Conservation (phyloP, 1,140 invertebrate genomes). For the Drosophila paulistorum region DNA sequence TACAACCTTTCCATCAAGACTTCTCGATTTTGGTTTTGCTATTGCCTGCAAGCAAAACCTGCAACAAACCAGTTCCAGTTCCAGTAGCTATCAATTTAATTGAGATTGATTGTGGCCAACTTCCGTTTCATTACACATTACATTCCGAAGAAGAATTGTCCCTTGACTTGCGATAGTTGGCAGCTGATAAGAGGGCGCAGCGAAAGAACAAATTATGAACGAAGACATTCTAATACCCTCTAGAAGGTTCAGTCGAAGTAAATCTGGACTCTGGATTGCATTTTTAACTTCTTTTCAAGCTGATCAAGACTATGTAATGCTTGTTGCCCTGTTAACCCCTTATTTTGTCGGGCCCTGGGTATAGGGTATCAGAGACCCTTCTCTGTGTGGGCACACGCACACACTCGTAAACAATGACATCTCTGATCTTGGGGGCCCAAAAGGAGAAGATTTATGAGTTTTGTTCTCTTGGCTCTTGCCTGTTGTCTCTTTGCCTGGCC, state of each 20-base stretch:
- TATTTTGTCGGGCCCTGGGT: background rate
- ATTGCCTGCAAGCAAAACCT: no score
- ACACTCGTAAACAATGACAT: slow-evolving; percentile 37
- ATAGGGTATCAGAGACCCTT: background rate
- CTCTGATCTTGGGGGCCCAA: slow-evolving; percentile 38
- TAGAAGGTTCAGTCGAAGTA: background rate
- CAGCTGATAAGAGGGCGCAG: slow-evolving; percentile 51
- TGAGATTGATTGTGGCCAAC: slow-evolving; percentile 72
- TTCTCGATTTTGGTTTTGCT: background rate
- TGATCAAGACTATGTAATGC: no score
- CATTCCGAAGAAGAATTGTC: slow-evolving; percentile 63
- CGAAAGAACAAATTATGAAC: background rate
- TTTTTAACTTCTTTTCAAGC: no score
- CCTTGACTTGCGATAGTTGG: slow-evolving; percentile 47
- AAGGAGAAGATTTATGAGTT: slow-evolving; percentile 61
- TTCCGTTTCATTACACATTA: slow-evolving; percentile 64
- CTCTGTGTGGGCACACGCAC: slow-evolving; percentile 53
- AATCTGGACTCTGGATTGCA: background rate
- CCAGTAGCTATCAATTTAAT: slow-evolving; percentile 69
- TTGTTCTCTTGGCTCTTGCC: slow-evolving; percentile 26
- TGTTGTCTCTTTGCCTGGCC: background rate
- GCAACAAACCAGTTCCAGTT: slow-evolving; percentile 11
- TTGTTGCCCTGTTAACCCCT: no score
- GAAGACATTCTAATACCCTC: background rate
- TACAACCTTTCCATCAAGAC: slow-evolving; percentile 13